Evolutionary conservation across 1,140 invertebrate genomes (phyloP).

Genomic region (Asbolus verrucosus): DNA sequence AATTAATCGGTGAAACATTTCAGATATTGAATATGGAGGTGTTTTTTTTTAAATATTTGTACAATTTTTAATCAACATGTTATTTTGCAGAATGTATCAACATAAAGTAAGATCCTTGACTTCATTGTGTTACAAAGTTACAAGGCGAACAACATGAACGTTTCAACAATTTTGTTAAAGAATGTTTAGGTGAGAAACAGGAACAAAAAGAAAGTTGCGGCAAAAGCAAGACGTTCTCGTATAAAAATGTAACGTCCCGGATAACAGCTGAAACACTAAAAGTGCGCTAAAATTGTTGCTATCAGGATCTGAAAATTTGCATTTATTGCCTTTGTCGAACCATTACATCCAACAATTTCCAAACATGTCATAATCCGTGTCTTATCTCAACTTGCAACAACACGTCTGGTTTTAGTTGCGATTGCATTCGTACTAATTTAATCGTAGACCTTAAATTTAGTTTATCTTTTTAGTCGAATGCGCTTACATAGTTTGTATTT

Average conservation of each 20-base stretch:
- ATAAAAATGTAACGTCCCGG: neutral
- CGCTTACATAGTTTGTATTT: conserved; percentile 53
- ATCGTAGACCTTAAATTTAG: conserved; percentile 44
- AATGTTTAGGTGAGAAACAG: too few species aligned
- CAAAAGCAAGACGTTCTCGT: too few species aligned
- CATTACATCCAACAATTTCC: conserved; percentile 37
- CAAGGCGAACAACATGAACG: too few species aligned
- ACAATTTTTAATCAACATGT: too few species aligned
- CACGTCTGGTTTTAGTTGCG: conserved; percentile 40
- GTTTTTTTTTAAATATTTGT: too few species aligned
- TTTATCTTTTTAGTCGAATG: conserved; percentile 58
- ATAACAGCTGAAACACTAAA: neutral
- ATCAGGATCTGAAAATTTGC: conserved; percentile 5
- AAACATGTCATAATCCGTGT: conserved; percentile 42
- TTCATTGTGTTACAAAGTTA: too few species aligned
- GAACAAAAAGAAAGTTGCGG: too few species aligned
- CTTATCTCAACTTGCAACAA: conserved; percentile 39
- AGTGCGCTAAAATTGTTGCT: neutral
- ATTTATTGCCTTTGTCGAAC: conserved; percentile 17
- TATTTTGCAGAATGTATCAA: too few species aligned
- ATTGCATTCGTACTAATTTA: conserved; percentile 48
- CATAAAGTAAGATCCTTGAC: too few species aligned
- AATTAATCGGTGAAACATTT: too few species aligned
- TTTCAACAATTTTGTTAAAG: too few species aligned
- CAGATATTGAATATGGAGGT: too few species aligned